Evolutionary conservation across 2,113 vertebrate species (phyloP), one percentile per base, ranked within the genome.

Genomic region (Catharus fuscescens): DNA sequence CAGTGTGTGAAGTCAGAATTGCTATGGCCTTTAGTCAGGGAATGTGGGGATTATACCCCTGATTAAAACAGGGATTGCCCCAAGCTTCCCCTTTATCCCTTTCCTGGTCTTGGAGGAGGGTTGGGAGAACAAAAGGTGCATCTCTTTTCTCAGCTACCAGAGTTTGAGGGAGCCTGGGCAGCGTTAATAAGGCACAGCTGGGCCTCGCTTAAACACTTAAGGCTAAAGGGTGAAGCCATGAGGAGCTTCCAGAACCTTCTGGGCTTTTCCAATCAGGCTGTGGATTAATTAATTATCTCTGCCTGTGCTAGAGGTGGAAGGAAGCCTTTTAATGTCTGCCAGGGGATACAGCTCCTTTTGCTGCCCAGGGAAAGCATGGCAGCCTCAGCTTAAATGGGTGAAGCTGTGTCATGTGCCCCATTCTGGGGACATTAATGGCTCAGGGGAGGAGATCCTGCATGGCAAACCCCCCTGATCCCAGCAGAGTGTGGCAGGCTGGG

Each of bases 211-310:
- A n/a, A 80, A 15, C 36, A 45, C 54, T 32, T n/a, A 11, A 10
- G 32, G 24, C 31, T 47, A 56, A 90, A 80, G 40, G 69, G 45
- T 45, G 36, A 48, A 79, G 53, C 4, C 13, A 18, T 14, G 47
- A 82, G 40, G 65, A 45, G 72, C 20, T 56, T 29, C 56, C 7
- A 83, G 71, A 88, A 82, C 71, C n/a, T 93, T 85, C 50, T n/a
- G 34, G 76, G 50, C 31, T 45, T 81, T 91, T 81, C 9, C 2
- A 72, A 9, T 65, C 53, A 45, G 73, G 53, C 36, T 77, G 40
- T 60, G 57, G 78, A 62, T 80, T 86, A 90, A 73, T 90, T 82
- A 57, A 77, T 90, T 62, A 54, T 7, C 40, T 32, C 79, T 71
- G 14, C 54, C 48, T 44, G 31, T 48, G 48, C 56, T 56, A 3